Evolutionary conservation across 2,888 invertebrate genomes (phyloP).

Genomic region (Branchinecta sandiegonensis): DNA sequence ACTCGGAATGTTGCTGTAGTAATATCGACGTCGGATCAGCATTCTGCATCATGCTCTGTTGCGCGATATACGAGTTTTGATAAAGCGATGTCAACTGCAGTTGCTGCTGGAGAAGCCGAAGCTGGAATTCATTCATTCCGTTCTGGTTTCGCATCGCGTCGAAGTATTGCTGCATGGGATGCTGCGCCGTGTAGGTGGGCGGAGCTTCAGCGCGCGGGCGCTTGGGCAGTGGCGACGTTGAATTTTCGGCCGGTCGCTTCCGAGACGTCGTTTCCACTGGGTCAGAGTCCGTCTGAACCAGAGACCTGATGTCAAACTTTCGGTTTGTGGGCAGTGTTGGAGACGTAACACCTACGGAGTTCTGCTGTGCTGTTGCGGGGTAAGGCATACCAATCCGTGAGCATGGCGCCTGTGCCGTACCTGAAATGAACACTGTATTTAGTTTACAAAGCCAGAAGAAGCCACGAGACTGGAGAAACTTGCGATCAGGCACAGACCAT

Average conservation of each 20-base stretch:
- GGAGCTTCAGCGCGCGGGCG: neutral
- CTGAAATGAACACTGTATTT: no score
- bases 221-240: neutral
- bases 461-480: no score
- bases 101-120: neutral
- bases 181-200: neutral
- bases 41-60: neutral
- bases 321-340: neutral
- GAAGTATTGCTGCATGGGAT: constrained; percentile 4
- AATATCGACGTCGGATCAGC: neutral
- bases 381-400: no score
- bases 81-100: neutral
- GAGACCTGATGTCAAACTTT: constrained; percentile 5
- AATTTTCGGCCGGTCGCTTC: neutral
- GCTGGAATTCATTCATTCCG: neutral
- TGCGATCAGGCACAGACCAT: no score
- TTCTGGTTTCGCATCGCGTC: neutral
- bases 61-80: neutral
- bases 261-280: neutral
- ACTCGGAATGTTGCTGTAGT: constrained; percentile 2
- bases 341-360: no score
- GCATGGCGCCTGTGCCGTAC: no score
- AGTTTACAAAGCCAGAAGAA: no score
- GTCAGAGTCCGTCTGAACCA: neutral
- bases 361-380: no score